A percentile compares a stretch with the other conserved stretches of the same genome.
Evolutionary conservation across 2,888 invertebrate genomes (phyloP).

Genomic region (Meteorus colon): DNA sequence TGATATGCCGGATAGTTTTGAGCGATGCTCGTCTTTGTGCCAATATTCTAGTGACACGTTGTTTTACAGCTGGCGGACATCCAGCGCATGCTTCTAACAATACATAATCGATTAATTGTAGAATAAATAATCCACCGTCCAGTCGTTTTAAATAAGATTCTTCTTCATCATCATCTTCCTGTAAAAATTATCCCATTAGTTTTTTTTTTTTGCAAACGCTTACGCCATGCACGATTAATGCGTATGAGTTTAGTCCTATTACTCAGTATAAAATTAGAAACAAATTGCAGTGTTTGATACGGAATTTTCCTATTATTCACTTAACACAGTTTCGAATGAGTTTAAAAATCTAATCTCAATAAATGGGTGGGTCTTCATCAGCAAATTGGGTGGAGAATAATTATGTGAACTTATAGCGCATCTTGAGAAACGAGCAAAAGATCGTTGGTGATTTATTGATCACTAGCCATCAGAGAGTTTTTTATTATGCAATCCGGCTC

Average conservation of each 20-base stretch:
- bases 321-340: too few relatives aligned
- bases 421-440: too few relatives aligned
- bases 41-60: conserved; percentile 90
- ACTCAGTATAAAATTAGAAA: too few relatives aligned
- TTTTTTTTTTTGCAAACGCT: not conserved
- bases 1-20: conserved; percentile 93
- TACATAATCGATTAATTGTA: conserved; percentile 95
- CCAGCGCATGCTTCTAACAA: conserved; percentile 85
- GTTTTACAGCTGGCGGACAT: conserved; percentile 85
- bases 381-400: too few relatives aligned
- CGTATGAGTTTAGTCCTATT: too few relatives aligned
- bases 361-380: too few relatives aligned
- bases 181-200: conserved; percentile 21
- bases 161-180: conserved; percentile 87
- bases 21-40: conserved; percentile 92
- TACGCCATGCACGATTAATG: too few relatives aligned
- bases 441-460: not conserved
- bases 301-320: too few relatives aligned
- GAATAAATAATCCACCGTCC: conserved; percentile 95
- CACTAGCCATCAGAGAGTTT: not conserved
- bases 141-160: conserved; percentile 90
- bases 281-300: too few relatives aligned
- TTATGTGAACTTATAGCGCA: too few relatives aligned
- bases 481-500: too few relatives aligned
- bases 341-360: too few relatives aligned